Evolutionary conservation across 23 tunicate species (phyloP).

Genomic region (Oikopleura vanhoeffeni): DNA sequence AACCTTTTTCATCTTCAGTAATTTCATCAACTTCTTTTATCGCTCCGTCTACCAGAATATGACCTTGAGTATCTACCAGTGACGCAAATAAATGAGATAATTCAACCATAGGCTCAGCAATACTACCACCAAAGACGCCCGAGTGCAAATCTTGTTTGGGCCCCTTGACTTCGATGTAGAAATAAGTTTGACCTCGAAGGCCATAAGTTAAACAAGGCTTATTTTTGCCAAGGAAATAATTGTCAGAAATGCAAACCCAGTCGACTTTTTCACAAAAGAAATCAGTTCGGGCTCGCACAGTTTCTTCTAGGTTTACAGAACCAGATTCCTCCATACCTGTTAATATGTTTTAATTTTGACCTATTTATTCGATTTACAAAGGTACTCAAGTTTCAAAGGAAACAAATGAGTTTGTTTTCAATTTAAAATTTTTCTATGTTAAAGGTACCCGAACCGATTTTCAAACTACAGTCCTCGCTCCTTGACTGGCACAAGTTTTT

Average conservation of each 20-base stretch:
- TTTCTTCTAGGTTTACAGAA: background rate
- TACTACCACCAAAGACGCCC: constrained; percentile 9
- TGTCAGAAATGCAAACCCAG: constrained; percentile 15
- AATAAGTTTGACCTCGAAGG: background rate
- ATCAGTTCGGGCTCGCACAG: background rate
- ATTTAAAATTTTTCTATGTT: too few relatives aligned
- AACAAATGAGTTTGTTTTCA: too few relatives aligned
- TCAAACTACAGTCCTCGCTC: too few relatives aligned
- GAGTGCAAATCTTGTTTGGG: constrained; percentile 5
- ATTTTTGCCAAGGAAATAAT: constrained; percentile 2
- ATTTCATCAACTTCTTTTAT: background rate
- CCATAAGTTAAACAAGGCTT: constrained; percentile 11
- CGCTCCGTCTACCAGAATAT: background rate
- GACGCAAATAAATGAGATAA: background rate
- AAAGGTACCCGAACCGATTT: too few relatives aligned
- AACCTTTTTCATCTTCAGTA: too few relatives aligned
- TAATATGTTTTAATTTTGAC: too few relatives aligned
- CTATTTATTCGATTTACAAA: too few relatives aligned
- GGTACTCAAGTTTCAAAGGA: too few relatives aligned
- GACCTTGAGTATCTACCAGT: background rate
- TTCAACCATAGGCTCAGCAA: background rate
- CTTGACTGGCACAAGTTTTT: too few relatives aligned
- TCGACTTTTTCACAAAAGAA: background rate
- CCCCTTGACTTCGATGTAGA: background rate
- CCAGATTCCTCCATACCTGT: constrained; percentile 14